A percentile compares a stretch with the other conserved stretches of the same genome.
Evolutionary conservation across 2,888 invertebrate species (phyloP).

Genomic region (Sturmia bella): DNA sequence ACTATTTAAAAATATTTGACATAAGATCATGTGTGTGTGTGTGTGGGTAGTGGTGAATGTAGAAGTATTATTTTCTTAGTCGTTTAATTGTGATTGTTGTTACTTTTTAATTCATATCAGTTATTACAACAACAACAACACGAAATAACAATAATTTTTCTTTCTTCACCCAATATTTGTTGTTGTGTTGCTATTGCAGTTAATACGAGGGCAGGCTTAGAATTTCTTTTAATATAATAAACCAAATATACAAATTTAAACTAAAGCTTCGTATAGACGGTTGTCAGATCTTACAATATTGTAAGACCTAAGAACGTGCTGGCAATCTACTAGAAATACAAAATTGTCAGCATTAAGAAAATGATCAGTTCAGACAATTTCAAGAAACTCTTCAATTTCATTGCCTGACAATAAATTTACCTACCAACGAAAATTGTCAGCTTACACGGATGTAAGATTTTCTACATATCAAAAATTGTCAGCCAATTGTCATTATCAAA

Average conservation of each 20-base stretch:
- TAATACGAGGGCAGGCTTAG: not conserved
- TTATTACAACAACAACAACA: constrained; percentile 57
- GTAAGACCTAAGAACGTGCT: too few species aligned
- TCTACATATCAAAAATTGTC: too few species aligned
- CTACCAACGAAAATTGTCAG: too few species aligned
- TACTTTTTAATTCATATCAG: constrained; percentile 58
- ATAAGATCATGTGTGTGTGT: constrained; percentile 26
- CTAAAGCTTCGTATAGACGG: not conserved
- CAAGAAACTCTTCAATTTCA: too few species aligned
- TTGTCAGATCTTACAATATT: too few species aligned
- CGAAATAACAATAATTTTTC: constrained; percentile 35
- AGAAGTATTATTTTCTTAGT: constrained; percentile 34
- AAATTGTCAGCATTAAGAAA: too few species aligned
- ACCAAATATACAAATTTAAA: not conserved
- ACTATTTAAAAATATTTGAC: constrained; percentile 30
- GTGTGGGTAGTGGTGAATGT: not conserved
- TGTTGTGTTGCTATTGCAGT: constrained; percentile 23
- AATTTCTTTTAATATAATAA: constrained; percentile 6
- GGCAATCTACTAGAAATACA: too few species aligned
- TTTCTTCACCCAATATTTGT: constrained; percentile 44
- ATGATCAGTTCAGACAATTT: too few species aligned
- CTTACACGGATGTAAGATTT: too few species aligned
- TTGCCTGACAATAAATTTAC: too few species aligned
- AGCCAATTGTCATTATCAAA: too few species aligned
- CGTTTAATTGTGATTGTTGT: constrained; percentile 56